A percentile compares a stretch with the other conserved stretches of the same genome.
phyloP scores from a whole-genome alignment of 2,797 vertebrate species.

The Acrossocheilus wenchowensis region DNA sequence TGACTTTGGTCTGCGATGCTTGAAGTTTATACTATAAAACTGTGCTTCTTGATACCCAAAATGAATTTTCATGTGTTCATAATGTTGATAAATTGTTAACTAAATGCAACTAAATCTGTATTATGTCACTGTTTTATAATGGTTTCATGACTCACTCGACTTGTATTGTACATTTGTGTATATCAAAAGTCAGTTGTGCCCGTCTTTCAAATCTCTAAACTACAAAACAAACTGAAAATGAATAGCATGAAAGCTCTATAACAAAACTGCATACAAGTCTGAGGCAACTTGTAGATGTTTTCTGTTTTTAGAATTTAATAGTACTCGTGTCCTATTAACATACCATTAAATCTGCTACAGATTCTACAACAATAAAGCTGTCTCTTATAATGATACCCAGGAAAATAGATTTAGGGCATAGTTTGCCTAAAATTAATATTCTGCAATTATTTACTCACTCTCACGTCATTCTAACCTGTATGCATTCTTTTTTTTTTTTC shows the following conservation, averaged over 20 bases:
- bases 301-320: neutral
- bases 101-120: neutral
- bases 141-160: neutral
- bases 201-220: neutral
- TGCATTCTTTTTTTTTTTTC: neutral
- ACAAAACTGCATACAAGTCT: neutral
- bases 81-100: constrained; percentile 2
- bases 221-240: neutral
- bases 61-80: neutral
- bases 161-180: neutral
- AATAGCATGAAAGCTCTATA: neutral
- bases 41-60: neutral
- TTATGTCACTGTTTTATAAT: neutral
- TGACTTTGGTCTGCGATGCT: neutral
- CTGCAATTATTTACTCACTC: neutral
- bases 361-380: neutral
- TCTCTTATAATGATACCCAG: neutral
- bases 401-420: neutral
- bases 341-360: neutral
- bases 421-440: neutral
- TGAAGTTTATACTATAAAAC: neutral
- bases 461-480: neutral
- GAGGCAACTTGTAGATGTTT: neutral
- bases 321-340: neutral
- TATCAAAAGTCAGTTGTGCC: neutral